Percentiles rank a stretch among this genome's conserved stretches.
phyloP scores from a whole-genome alignment of 2,797 vertebrate species.

The Poecilia gillii region DNA sequence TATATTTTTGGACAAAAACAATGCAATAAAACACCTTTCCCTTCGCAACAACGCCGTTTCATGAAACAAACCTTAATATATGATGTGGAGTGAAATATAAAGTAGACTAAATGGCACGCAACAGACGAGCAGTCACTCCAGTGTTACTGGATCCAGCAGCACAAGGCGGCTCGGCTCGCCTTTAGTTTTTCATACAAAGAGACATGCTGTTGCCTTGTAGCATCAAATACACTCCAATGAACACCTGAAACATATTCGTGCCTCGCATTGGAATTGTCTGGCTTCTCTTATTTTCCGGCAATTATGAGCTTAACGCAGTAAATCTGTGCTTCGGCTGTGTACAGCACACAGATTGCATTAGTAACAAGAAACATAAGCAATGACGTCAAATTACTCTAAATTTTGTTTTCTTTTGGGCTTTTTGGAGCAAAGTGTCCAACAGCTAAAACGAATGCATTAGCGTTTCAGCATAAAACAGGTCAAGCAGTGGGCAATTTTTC shows the following conservation, averaged over 20 bases:
- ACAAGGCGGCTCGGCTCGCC: neutral
- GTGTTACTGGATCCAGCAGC: slow-evolving; percentile 14
- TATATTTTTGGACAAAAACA: no score
- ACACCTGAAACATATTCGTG: slow-evolving; percentile 40
- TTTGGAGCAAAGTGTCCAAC: slow-evolving; percentile 11
- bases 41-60: slow-evolving; percentile 5
- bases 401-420: neutral
- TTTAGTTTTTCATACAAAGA: neutral
- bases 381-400: slow-evolving; percentile 31
- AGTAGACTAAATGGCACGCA: slow-evolving; percentile 37
- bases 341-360: slow-evolving; percentile 40
- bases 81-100: slow-evolving; percentile 22
- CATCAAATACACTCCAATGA: slow-evolving; percentile 27
- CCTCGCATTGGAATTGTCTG: slow-evolving; percentile 45
- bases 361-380: slow-evolving; percentile 40
- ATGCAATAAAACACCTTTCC: neutral
- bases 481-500: slow-evolving; percentile 20
- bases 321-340: slow-evolving; percentile 47
- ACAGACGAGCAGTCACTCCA: slow-evolving; percentile 23
- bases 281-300: slow-evolving; percentile 37
- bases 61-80: slow-evolving; percentile 24
- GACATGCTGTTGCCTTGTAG: slow-evolving; percentile 22
- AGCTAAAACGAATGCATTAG: slow-evolving; percentile 27
- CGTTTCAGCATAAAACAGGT: slow-evolving; percentile 26
- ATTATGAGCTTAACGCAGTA: slow-evolving; percentile 56